Evolutionary conservation across 92 coral and sea anemone species (phyloP), one percentile per base, ranked within the genome.

Genomic region (Epizoanthus ramosus): DNA sequence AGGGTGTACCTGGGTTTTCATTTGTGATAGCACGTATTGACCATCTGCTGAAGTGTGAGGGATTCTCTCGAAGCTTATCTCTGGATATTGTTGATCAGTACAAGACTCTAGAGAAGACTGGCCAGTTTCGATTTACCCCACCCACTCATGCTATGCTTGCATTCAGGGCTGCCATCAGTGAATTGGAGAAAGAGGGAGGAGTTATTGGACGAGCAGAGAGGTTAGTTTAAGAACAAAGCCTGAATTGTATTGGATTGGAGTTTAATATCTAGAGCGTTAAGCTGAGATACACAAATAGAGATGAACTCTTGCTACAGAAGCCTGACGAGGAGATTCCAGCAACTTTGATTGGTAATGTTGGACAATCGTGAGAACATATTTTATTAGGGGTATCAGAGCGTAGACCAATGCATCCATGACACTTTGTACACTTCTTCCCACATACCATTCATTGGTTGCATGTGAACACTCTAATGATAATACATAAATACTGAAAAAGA

Each of bases 91-190:
- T 96, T 16, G 98, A 92, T 61, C 99, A 96, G 76, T 96, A 89
- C 68, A 94, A 96, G 80, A 92, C 91, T 17, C 87, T 96, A 72
- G 93, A 92, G 47, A 84, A 90, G 83, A 88, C 88, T 77, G 99
- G 99, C 9, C 98, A 94, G 94, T 96, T 96, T 74, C 85, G 99
- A 57, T 96, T 96, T 79, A 96, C 99, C 16, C 99, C 99, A 22
- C 92, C 99, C 22, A 96, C 99, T 19, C 99, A 96, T 80, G 89
- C 94, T n/a, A 92, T 96, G 96, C 90, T 96, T 85, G 99, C 99
- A 21, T 96, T 96, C 84, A 90, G 94, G 63, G 74, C 81, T 28
- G 99, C 99, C 53, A 64, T 96, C 56, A 79, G 85, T 8, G 90
- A 90, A 75, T 85, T 94, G 68, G 91, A 92, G 60, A 89, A 90